phyloP scores from a whole-genome alignment of 2,888 invertebrate genomes.

The Stegophylla sp. region DNA sequence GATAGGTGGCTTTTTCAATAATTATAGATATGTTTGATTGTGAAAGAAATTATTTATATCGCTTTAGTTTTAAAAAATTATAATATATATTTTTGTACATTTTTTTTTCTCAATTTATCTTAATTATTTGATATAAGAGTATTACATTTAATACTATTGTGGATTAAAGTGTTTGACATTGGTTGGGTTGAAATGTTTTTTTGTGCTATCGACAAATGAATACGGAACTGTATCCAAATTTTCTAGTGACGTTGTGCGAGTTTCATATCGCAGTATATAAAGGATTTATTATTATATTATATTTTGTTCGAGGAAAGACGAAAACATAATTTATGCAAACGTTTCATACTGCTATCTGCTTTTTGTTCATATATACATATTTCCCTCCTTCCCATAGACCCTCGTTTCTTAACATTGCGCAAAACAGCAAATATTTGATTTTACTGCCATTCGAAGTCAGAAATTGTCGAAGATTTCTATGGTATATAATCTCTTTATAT shows the following conservation, averaged over 20 bases:
- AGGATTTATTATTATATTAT: slow-evolving; percentile 10
- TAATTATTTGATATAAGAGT: neutral
- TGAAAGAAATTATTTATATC: neutral
- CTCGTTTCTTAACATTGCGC: neutral
- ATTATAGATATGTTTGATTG: slow-evolving; percentile 20
- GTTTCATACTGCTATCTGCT: slow-evolving; percentile 37
- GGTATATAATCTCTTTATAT: slow-evolving; percentile 1
- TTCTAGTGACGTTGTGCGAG: neutral
- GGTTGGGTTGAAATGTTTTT: too few relatives aligned
- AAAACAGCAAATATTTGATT: slow-evolving; percentile 17
- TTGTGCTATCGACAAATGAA: too few relatives aligned
- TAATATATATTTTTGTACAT: neutral
- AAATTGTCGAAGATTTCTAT: slow-evolving; percentile 24
- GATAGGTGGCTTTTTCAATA: neutral
- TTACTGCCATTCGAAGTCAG: slow-evolving; percentile 26
- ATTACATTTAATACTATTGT: neutral
- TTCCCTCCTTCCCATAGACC: neutral
- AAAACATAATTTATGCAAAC: slow-evolving; percentile 43
- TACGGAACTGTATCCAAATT: neutral
- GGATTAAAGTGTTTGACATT: neutral
- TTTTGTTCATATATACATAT: slow-evolving; percentile 34
- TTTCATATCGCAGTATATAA: neutral
- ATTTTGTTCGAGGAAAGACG: slow-evolving; percentile 22
- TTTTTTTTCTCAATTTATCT: neutral
- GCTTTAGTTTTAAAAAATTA: neutral